A percentile compares a stretch with the other conserved stretches of the same genome.
These are phyloP conservation scores for Callyntrura sp. DNA, from an alignment of 2,888 invertebrate species.

Conservation along the genomic window DNA sequence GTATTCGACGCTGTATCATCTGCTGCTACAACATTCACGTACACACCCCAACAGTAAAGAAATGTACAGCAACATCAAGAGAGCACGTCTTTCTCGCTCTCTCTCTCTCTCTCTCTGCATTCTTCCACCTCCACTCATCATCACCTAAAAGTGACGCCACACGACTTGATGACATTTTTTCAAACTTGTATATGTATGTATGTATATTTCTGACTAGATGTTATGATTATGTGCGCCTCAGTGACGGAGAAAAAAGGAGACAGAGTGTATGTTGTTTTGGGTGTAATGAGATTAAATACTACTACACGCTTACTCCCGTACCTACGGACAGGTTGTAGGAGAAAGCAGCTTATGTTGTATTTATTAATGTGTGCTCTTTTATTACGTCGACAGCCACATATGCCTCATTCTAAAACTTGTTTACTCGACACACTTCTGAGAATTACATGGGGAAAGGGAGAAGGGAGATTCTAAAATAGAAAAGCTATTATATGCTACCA, in stretches of 20 bases:
- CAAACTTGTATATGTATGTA: too few relatives aligned
- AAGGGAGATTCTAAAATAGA: conserved; percentile 23
- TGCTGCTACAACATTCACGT: too few relatives aligned
- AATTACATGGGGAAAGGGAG: not conserved
- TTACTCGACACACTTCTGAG: not conserved
- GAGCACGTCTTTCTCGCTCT: not conserved
- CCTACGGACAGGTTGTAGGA: too few relatives aligned
- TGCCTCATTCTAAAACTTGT: not conserved
- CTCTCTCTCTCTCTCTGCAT: too few relatives aligned
- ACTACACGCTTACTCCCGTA: not conserved
- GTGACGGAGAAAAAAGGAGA: not conserved
- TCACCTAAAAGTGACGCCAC: too few relatives aligned
- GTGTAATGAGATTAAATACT: conserved; percentile 25
- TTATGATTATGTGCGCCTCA: not conserved
- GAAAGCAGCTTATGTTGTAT: too few relatives aligned
- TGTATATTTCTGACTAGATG: too few relatives aligned
- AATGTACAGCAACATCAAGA: not conserved
- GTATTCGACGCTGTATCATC: not conserved
- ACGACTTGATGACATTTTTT: too few relatives aligned
- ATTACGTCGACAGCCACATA: not conserved
- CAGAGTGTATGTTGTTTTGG: not conserved
- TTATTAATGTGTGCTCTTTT: not conserved
- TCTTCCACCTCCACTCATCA: too few relatives aligned
- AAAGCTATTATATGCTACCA: conserved; percentile 21
- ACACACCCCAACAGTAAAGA: too few relatives aligned